Percentiles rank a stretch among this genome's conserved stretches.
These are phyloP conservation scores for Pyrochroa serraticornis DNA, from an alignment of 2,888 invertebrate genomes.

Conservation along the genomic window DNA sequence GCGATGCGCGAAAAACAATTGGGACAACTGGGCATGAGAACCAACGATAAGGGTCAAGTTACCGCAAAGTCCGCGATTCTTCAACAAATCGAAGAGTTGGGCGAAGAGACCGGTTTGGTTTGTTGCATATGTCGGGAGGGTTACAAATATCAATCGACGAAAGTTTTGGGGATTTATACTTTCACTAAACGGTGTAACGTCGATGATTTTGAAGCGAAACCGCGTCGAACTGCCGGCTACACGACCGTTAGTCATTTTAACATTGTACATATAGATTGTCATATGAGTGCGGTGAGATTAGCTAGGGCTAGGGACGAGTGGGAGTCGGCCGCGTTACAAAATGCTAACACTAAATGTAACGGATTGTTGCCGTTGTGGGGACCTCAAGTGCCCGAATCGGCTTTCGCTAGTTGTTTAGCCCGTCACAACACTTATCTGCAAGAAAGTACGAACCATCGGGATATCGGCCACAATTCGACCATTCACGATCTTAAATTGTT, in stretches of 20 bases:
- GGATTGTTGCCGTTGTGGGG: constrained; percentile 97
- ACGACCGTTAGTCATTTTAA: constrained; percentile 98
- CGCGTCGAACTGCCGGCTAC: constrained; percentile 72
- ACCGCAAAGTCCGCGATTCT: constrained; percentile 90
- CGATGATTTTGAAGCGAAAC: constrained; percentile 90
- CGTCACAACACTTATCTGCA: constrained; percentile 87
- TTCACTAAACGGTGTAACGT: constrained; percentile 94
- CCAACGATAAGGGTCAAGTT: constrained; percentile 95
- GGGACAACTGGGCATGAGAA: constrained; percentile 92
- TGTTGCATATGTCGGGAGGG: constrained; percentile 99
- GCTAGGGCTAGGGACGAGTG: constrained; percentile 83
- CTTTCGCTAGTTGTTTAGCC: constrained; percentile 92
- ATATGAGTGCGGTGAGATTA: constrained; percentile 89
- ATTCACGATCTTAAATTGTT: constrained; percentile 93
- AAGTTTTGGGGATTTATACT: constrained; percentile 95
- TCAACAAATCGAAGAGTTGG: constrained; percentile 92
- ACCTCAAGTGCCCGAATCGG: constrained; percentile 89
- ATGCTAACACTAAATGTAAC: constrained; percentile 97
- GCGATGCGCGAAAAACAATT: constrained; percentile 96
- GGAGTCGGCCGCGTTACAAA: constrained; percentile 97
- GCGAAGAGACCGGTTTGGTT: constrained; percentile 93
- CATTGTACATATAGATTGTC: constrained; percentile 97
- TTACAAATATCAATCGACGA: constrained; percentile 92
- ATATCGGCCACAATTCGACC: constrained; percentile 80
- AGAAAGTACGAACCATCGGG: constrained; percentile 75